These are phyloP conservation scores for Heliothis virescens DNA, from an alignment of 1,140 invertebrate genomes.

Conservation along the genomic window DNA sequence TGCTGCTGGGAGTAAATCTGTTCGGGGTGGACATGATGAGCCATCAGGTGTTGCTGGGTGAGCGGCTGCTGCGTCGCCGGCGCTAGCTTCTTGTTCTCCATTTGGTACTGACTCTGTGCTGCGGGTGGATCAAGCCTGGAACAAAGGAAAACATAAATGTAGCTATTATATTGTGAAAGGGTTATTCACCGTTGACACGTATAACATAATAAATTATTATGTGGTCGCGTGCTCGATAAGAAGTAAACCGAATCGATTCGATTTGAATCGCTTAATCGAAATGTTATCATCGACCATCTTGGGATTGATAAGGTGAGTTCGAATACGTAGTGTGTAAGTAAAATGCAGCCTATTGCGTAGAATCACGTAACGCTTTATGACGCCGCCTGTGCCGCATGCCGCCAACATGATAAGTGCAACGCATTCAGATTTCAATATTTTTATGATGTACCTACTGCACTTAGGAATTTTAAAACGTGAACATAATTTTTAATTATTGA, in stretches of 20 bases:
- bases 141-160: slow-evolving; percentile 66
- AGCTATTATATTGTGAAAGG: slow-evolving; percentile 24
- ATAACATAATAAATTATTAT: slow-evolving; percentile 39
- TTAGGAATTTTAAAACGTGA: slow-evolving; percentile 25
- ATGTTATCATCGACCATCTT: slow-evolving; percentile 65
- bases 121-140: slow-evolving; percentile 90
- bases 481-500: slow-evolving; percentile 20
- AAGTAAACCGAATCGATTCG: slow-evolving; percentile 60
- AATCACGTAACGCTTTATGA: slow-evolving; percentile 55
- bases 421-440: slow-evolving; percentile 3
- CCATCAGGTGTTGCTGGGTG: slow-evolving; percentile 83
- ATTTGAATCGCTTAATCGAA: slow-evolving; percentile 65
- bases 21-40: slow-evolving; percentile 83
- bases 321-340: slow-evolving; percentile 48
- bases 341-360: slow-evolving; percentile 53
- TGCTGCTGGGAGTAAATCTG: slow-evolving; percentile 81
- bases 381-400: slow-evolving; percentile 7
- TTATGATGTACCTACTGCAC: slow-evolving; percentile 1
- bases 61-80: slow-evolving; percentile 83
- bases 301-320: slow-evolving; percentile 63
- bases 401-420: not conserved
- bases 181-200: slow-evolving; percentile 39
- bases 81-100: slow-evolving; percentile 90
- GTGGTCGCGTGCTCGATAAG: slow-evolving; percentile 55
- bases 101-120: slow-evolving; percentile 87